Conservation (phyloP, 2,113 vertebrate species). For the Plectropomus leopardus region DNA sequence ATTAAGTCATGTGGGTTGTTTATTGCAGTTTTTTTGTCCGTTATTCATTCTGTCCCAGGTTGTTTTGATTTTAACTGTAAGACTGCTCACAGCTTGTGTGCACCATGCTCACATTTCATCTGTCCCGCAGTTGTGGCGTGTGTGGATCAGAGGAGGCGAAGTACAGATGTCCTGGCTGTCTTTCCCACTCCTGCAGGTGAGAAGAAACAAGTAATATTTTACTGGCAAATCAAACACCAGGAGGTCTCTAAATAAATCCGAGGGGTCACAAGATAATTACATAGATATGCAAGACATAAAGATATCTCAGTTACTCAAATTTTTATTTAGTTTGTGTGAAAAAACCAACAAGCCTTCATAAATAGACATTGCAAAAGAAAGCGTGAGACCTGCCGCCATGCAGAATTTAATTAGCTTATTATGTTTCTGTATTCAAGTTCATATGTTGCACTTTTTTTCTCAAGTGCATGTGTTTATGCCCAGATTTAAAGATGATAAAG, state of each 20-base stretch:
- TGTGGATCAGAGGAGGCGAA: conserved; percentile 91
- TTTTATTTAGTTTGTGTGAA: too few relatives aligned
- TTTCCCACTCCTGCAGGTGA: conserved; percentile 93
- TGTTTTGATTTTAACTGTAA: background rate
- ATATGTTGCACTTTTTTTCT: too few relatives aligned
- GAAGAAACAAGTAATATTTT: conserved; percentile 3
- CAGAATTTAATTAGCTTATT: too few relatives aligned
- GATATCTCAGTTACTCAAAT: too few relatives aligned
- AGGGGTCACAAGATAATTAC: background rate
- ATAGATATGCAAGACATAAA: too few relatives aligned
- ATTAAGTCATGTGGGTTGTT: background rate
- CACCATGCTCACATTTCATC: background rate
- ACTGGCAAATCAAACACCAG: background rate
- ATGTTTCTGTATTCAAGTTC: too few relatives aligned
- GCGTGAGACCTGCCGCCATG: too few relatives aligned
- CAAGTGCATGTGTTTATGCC: too few relatives aligned
- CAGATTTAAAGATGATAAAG: background rate
- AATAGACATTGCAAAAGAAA: too few relatives aligned
- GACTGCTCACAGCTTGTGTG: background rate
- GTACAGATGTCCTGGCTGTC: conserved; percentile 93
- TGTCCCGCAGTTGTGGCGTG: conserved; percentile 88
- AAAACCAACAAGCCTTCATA: too few relatives aligned
- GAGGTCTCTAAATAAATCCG: background rate
- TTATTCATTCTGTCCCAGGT: background rate
- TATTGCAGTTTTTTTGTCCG: too few relatives aligned